A percentile compares a stretch with the other conserved stretches of the same genome.
These are phyloP conservation scores for Hypomecis atomaria DNA, from an alignment of 2,888 invertebrate genomes.

Conservation along the genomic window DNA sequence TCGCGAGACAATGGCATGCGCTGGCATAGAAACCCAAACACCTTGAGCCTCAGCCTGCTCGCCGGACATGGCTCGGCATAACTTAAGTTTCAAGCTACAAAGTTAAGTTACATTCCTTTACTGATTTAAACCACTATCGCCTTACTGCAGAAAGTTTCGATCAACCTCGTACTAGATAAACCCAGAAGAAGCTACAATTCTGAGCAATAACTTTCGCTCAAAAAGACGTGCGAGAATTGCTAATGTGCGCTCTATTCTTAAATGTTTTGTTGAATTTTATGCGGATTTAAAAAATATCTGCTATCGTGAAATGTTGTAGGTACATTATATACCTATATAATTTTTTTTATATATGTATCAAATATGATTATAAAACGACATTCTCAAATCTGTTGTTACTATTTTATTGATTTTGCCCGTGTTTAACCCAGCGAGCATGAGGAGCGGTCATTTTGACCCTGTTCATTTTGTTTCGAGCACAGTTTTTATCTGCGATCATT, in stretches of 20 bases:
- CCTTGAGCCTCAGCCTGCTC: constrained; percentile 49
- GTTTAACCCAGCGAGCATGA: too few species aligned
- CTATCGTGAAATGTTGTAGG: too few species aligned
- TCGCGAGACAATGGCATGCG: constrained; percentile 61
- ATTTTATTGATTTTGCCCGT: too few species aligned
- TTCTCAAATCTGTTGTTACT: too few species aligned
- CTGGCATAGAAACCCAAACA: constrained; percentile 65
- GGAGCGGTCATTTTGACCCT: too few species aligned
- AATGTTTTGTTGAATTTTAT: constrained; percentile 6
- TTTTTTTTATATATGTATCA: too few species aligned
- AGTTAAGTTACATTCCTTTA: constrained; percentile 24
- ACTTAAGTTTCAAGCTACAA: constrained; percentile 41
- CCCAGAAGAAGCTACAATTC: constrained; percentile 23
- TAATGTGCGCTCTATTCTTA: constrained; percentile 21
- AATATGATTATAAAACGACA: too few species aligned
- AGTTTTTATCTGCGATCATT: too few species aligned
- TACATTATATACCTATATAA: too few species aligned
- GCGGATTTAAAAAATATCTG: background rate
- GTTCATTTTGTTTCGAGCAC: too few species aligned
- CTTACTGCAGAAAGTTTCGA: constrained; percentile 31
- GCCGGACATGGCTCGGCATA: constrained; percentile 50
- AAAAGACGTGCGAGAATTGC: constrained; percentile 31
- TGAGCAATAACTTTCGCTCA: constrained; percentile 39
- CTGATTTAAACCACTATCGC: constrained; percentile 29
- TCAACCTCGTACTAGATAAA: constrained; percentile 30